A percentile compares a stretch with the other conserved stretches of the same genome.
Conservation (phyloP, 2,113 vertebrate genomes). For the Malurus cyaneus region DNA sequence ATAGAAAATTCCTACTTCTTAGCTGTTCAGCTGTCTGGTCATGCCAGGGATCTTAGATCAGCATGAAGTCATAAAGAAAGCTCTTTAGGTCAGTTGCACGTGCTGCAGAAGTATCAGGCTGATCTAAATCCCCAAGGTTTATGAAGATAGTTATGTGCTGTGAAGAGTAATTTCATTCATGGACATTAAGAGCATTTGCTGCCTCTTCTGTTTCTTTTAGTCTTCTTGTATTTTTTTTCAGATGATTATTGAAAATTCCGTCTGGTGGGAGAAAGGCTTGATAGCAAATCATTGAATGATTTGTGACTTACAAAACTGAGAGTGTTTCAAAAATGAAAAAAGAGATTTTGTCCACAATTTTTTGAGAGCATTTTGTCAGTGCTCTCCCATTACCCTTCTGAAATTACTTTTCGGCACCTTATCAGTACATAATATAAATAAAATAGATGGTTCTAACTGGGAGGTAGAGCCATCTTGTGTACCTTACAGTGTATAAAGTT, state of each 20-base stretch:
- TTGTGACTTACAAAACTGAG: not conserved
- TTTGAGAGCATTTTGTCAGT: not conserved
- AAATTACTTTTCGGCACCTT: not conserved
- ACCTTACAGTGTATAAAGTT: not conserved
- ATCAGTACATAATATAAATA: not conserved
- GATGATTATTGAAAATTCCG: not conserved
- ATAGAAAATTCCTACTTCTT: not conserved
- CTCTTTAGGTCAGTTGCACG: not conserved
- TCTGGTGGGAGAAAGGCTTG: not conserved
- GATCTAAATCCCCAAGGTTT: not conserved
- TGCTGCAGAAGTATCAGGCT: not conserved
- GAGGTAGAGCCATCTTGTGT: not conserved
- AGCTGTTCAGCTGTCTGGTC: not conserved
- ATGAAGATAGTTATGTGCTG: not conserved
- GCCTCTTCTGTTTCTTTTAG: not conserved
- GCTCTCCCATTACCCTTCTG: not conserved
- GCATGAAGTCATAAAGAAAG: not conserved
- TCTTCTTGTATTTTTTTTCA: not conserved
- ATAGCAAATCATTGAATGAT: not conserved
- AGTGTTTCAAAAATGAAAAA: not conserved
- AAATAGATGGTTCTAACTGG: not conserved
- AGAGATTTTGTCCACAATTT: not conserved
- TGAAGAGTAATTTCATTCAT: not conserved
- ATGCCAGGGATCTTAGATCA: not conserved
- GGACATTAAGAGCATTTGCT: not conserved